phyloP scores from a whole-genome alignment of 2,797 vertebrate genomes.

The Alosa sapidissima region DNA sequence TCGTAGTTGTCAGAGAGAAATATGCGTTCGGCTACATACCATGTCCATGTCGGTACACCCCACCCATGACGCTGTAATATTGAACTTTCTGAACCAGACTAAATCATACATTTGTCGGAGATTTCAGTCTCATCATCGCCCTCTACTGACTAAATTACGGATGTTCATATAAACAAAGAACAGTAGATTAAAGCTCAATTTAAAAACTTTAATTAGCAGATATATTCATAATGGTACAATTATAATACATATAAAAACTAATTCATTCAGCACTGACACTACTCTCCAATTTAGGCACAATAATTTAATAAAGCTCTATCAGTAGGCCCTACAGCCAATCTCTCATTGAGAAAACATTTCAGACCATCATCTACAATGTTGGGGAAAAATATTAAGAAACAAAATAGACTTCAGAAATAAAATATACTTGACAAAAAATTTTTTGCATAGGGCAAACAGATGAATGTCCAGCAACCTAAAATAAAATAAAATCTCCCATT shows the following conservation, averaged over 20 bases:
- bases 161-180: neutral
- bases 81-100: neutral
- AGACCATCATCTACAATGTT: constrained; percentile 2
- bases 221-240: constrained; percentile 20
- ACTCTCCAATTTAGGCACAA: constrained; percentile 20
- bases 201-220: constrained; percentile 25
- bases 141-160: neutral
- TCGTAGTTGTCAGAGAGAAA: neutral
- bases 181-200: neutral
- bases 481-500: constrained; percentile 12
- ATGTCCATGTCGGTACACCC: neutral
- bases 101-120: neutral
- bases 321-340: constrained; percentile 5
- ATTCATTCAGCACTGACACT: constrained; percentile 20
- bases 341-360: constrained; percentile 12
- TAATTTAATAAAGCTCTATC: constrained; percentile 27
- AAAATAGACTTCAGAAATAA: neutral
- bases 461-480: constrained; percentile 11
- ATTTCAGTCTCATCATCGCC: neutral
- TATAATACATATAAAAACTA: constrained; percentile 21
- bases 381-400: neutral
- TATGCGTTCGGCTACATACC: neutral
- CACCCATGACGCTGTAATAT: neutral
- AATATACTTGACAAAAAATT: constrained; percentile 1
- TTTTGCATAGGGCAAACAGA: constrained; percentile 13